phyloP scores from a whole-genome alignment of 1,140 invertebrate species.

The Berghia stephanieae region DNA sequence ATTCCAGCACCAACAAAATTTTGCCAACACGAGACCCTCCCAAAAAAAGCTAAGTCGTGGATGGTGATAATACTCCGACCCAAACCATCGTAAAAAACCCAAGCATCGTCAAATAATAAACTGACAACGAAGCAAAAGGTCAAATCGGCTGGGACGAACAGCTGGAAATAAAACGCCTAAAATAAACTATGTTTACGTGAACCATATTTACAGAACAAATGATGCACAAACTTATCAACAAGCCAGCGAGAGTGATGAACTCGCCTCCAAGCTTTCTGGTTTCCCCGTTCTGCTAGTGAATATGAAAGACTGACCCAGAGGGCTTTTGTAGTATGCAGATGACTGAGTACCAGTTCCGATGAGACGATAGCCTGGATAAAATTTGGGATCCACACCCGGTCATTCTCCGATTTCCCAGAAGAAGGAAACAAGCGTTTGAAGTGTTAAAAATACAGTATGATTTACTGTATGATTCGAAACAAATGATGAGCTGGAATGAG shows the following conservation, averaged over 20 bases:
- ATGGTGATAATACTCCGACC: slow-evolving; percentile 63
- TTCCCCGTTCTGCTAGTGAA: slow-evolving; percentile 53
- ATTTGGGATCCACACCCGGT: slow-evolving; percentile 58
- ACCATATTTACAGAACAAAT: slow-evolving; percentile 59
- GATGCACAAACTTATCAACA: slow-evolving; percentile 53
- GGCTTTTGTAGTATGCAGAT: slow-evolving; percentile 47
- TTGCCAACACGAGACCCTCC: slow-evolving; percentile 49
- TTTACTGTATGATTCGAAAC: too few relatives aligned
- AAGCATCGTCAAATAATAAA: slow-evolving; percentile 42
- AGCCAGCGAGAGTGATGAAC: slow-evolving; percentile 46
- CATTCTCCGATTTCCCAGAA: slow-evolving; percentile 48
- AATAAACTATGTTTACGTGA: slow-evolving; percentile 61
- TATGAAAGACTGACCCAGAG: slow-evolving; percentile 50
- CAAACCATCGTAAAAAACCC: slow-evolving; percentile 47
- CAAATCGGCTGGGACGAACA: slow-evolving; percentile 59
- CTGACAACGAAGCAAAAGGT: slow-evolving; percentile 49
- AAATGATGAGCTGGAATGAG: too few relatives aligned
- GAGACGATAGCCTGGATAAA: slow-evolving; percentile 49
- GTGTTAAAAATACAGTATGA: too few relatives aligned
- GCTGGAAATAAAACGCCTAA: slow-evolving; percentile 46
- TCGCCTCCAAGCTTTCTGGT: slow-evolving; percentile 50
- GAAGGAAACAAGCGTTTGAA: slow-evolving; percentile 64
- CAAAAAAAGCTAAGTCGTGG: slow-evolving; percentile 42
- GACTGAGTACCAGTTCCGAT: slow-evolving; percentile 45
- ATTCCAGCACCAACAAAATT: slow-evolving; percentile 20